Conservation (phyloP, 2,888 invertebrate genomes). For the Cephus sareptanus region DNA sequence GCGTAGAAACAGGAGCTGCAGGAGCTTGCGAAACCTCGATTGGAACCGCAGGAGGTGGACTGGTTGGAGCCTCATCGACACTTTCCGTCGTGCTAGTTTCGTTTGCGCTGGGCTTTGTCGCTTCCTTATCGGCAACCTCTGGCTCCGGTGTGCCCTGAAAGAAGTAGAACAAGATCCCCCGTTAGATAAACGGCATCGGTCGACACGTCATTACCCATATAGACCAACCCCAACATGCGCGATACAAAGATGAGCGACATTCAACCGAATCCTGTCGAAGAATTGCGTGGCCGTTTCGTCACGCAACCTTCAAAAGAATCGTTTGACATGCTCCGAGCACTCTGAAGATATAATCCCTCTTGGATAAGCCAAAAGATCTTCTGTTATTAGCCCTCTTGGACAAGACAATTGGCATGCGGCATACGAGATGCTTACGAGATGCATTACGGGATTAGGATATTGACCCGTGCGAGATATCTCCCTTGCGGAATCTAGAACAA, state of each 20-base stretch:
- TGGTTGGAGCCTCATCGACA: conserved; percentile 51
- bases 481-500: no score
- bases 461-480: not conserved
- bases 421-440: conserved; percentile 50
- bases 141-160: conserved; percentile 51
- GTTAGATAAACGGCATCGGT: conserved; percentile 1
- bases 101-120: conserved; percentile 24
- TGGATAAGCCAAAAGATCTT: conserved; percentile 16
- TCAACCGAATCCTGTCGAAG: not conserved
- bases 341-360: no score
- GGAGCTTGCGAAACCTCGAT: conserved; percentile 40
- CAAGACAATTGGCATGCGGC: conserved; percentile 53
- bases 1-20: conserved; percentile 20
- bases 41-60: conserved; percentile 53
- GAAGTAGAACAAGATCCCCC: conserved; percentile 15
- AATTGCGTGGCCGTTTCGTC: no score
- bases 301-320: not conserved
- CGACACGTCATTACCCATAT: not conserved
- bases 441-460: not conserved
- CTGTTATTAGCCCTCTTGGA: conserved; percentile 33
- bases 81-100: conserved; percentile 51
- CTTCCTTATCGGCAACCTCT: conserved; percentile 49
- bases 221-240: conserved; percentile 1
- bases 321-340: not conserved
- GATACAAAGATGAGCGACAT: not conserved